Evolutionary conservation across 23 tunicate species (phyloP), one percentile per base, ranked within the genome.

Genomic region (Ciona savignyi): DNA sequence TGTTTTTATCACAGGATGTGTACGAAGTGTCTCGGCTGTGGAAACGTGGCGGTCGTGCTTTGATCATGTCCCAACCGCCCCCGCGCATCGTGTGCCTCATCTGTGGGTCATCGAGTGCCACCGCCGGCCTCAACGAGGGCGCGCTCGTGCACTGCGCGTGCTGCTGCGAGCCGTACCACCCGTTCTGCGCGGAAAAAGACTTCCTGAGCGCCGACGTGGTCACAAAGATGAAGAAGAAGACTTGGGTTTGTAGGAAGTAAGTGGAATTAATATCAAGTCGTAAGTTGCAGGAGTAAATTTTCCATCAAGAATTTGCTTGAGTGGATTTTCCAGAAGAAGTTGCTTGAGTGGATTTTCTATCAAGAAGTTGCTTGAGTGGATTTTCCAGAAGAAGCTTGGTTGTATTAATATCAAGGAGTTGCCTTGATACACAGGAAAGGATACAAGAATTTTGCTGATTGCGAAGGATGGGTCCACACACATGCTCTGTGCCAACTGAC

Each of bases 91-190:
- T 82, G 9, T 88, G 96, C 30, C 72, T 88, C 29, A 68, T 88
- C 23, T 88, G 96, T 48, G 96, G 96, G n/a, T 88, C 96, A 0
- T 49, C 56, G 21, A 85, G 95, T 20, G 61, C 72, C 22, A 32
- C 73, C 22, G 82, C 71, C 23, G 64, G 62, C 27, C 15, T 21
- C 20, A 56, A 29, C 4, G 70, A 32, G 3, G 73, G 63, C 31
- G 74, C 81, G 28, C 33, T 87, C 22, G 68, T 88, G 6, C 62
- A 77, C 73, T 88, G 96, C 60, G 62, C 77, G 0, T 88, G 89
- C 27, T 88, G 96, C 62, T 88, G 96, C 63, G 96, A 88, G 61
- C 80, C 84, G 0, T 88, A 80, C 51, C 96, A 88, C 29, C 62
- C 70, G 15, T 88, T 51, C 67, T 88, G 96, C 62, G 81, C 81